A percentile compares a stretch with the other conserved stretches of the same genome.
Conservation (phyloP, 2,888 invertebrate genomes). For the Drosophila phalerata region DNA sequence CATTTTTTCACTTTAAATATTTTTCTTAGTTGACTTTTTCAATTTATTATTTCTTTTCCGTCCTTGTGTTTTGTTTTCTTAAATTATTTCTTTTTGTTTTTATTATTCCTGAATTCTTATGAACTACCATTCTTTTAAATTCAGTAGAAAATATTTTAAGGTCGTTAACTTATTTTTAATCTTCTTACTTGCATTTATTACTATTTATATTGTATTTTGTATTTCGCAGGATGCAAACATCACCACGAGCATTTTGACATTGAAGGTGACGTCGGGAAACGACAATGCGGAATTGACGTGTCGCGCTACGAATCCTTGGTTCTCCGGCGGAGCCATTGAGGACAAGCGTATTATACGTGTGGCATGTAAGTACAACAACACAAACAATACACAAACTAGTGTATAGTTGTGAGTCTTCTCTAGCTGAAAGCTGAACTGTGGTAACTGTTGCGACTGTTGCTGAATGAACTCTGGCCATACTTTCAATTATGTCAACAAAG, state of each 20-base stretch:
- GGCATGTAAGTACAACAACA: conserved; percentile 90
- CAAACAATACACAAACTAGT: not conserved
- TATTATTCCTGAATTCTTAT: too few relatives aligned
- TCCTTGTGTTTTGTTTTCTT: too few relatives aligned
- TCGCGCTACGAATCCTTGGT: conserved; percentile 94
- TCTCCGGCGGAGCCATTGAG: conserved; percentile 92
- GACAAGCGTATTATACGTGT: conserved; percentile 92
- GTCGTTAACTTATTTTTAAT: too few relatives aligned
- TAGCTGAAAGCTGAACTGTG: conserved; percentile 4
- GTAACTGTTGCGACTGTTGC: conserved; percentile 15
- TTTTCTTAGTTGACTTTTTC: too few relatives aligned
- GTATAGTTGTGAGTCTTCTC: not conserved
- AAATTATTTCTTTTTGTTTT: too few relatives aligned
- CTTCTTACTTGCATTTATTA: not conserved
- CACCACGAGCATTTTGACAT: conserved; percentile 91
- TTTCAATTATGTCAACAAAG: conserved; percentile 61
- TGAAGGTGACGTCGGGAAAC: conserved; percentile 91
- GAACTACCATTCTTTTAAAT: too few relatives aligned
- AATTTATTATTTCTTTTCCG: too few relatives aligned
- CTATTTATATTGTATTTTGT: not conserved
- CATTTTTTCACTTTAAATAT: too few relatives aligned
- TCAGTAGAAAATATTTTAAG: too few relatives aligned
- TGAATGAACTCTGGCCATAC: conserved; percentile 38
- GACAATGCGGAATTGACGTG: conserved; percentile 93
- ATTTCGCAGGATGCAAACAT: conserved; percentile 86